Evolutionary conservation across 2,113 vertebrate species (phyloP).

Genomic region (Lampris megalopsis): DNA sequence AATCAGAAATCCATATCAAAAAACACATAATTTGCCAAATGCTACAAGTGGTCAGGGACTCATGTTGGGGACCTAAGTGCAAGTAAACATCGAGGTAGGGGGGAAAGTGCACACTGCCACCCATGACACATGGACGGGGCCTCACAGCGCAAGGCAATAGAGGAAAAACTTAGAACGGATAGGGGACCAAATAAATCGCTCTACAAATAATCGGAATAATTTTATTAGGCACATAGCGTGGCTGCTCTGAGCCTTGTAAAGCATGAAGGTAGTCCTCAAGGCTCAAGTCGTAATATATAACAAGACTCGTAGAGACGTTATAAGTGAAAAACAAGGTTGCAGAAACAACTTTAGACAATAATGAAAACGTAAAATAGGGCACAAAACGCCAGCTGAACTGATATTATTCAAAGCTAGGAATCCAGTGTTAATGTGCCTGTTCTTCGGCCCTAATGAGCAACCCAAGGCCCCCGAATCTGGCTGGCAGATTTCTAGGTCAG

Average conservation of each 20-base stretch:
- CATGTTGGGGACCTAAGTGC: conserved; percentile 9
- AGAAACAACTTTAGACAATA: no score
- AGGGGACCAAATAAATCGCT: no score
- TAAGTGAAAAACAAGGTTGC: no score
- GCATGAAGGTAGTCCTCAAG: no score
- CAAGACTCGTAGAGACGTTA: no score
- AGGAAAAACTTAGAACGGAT: background rate
- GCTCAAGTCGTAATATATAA: no score
- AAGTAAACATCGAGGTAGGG: background rate
- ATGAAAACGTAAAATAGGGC: background rate
- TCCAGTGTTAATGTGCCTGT: conserved; percentile 20
- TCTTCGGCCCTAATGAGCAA: conserved; percentile 30
- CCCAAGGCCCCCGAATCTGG: conserved; percentile 67
- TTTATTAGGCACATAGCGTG: no score
- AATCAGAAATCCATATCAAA: conserved; percentile 60
- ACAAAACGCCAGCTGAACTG: background rate
- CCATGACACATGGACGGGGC: no score
- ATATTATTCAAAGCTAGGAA: conserved; percentile 2
- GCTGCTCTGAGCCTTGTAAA: background rate
- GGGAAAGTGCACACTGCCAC: no score
- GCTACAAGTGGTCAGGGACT: conserved; percentile 25
- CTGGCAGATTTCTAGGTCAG: conserved; percentile 78
- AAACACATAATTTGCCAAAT: conserved; percentile 41
- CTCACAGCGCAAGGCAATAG: background rate
- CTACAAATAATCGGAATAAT: no score